Conservation (phyloP, 2,888 invertebrate genomes). For the Bellardia pandia region DNA sequence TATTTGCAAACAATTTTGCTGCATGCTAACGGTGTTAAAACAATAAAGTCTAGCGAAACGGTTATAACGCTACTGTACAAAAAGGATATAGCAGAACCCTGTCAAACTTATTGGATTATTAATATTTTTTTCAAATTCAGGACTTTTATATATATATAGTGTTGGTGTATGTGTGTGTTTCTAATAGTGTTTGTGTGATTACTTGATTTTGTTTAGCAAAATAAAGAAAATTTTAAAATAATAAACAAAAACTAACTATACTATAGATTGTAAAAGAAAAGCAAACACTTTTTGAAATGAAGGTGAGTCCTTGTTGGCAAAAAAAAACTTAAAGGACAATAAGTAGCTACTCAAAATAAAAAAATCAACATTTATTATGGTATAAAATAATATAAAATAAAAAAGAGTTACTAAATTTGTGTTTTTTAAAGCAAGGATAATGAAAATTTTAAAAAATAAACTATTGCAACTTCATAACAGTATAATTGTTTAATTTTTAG, state of each 20-base stretch:
- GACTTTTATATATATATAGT: conserved; percentile 46
- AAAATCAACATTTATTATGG: too few relatives aligned
- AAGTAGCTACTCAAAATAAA: not conserved
- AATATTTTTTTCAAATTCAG: conserved; percentile 26
- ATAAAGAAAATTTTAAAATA: conserved; percentile 12
- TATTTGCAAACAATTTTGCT: not conserved
- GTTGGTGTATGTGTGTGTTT: conserved; percentile 10
- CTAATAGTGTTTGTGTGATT: conserved; percentile 15
- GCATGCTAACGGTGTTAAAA: conserved; percentile 9
- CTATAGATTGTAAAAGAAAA: conserved; percentile 1
- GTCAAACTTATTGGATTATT: conserved; percentile 61
- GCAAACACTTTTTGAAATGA: conserved; percentile 74
- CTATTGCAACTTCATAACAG: too few relatives aligned
- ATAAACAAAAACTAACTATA: conserved; percentile 1
- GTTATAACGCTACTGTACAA: conserved; percentile 8
- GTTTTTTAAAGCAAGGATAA: too few relatives aligned
- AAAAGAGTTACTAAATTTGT: too few relatives aligned
- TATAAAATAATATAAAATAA: too few relatives aligned
- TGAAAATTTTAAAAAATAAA: too few relatives aligned
- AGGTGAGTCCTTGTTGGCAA: conserved; percentile 75
- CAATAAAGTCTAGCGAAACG: conserved; percentile 8
- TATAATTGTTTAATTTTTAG: too few relatives aligned
- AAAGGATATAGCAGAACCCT: conserved; percentile 54
- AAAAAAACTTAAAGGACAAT: conserved; percentile 51
- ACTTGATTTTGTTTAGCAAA: conserved; percentile 2